These are phyloP conservation scores for Elaphurus davidianus DNA, from an alignment of 2,113 vertebrate genomes.

Conservation along the genomic window DNA sequence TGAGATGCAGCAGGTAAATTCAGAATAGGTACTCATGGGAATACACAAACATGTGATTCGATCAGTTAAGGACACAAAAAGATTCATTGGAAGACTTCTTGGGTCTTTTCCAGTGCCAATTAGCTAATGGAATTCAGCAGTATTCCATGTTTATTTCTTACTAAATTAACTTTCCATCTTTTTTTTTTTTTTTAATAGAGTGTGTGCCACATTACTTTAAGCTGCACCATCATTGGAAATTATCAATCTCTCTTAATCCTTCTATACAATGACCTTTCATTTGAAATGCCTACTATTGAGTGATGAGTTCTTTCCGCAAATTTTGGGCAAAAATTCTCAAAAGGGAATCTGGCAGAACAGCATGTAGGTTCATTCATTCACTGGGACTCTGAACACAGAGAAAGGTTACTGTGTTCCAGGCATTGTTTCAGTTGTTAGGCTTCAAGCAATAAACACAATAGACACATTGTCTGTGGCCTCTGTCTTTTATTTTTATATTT, in stretches of 20 bases:
- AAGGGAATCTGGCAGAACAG: neutral
- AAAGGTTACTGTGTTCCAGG: neutral
- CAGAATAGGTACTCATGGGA: neutral
- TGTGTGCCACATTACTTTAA: neutral
- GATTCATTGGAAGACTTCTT: fast-evolving
- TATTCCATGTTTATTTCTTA: neutral
- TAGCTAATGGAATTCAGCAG: neutral
- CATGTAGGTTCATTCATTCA: neutral
- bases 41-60: neutral
- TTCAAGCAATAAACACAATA: neutral
- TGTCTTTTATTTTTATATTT: neutral
- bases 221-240: neutral
- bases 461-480: neutral
- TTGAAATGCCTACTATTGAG: neutral
- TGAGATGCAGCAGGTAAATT: neutral
- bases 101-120: neutral
- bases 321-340: neutral
- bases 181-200: neutral
- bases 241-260: neutral
- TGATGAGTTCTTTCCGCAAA: neutral
- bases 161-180: neutral
- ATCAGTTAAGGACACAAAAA: too few species aligned
- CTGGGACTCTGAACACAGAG: neutral
- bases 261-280: neutral
- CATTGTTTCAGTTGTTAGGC: neutral